phyloP scores from a whole-genome alignment of 2,113 vertebrate species.

The Notechis scutatus region DNA sequence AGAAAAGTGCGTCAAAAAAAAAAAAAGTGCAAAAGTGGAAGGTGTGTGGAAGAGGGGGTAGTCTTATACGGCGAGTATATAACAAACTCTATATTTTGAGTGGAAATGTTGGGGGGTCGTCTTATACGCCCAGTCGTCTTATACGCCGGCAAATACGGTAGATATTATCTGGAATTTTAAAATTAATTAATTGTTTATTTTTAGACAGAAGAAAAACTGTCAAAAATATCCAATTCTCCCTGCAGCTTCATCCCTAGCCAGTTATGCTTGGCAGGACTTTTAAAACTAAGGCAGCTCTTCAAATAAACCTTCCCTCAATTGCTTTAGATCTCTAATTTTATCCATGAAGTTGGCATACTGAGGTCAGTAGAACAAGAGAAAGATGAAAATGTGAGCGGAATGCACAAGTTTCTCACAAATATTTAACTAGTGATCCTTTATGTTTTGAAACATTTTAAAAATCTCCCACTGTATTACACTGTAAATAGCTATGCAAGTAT shows the following conservation, averaged over 20 bases:
- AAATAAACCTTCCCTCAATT: not conserved
- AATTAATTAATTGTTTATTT: not conserved
- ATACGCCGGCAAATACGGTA: no score
- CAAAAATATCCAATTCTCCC: not conserved
- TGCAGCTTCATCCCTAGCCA: not conserved
- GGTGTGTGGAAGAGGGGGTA: no score
- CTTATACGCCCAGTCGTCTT: no score
- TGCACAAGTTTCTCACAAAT: not conserved
- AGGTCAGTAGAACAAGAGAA: not conserved
- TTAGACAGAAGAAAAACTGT: not conserved
- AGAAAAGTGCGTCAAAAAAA: no score
- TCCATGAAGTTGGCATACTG: not conserved
- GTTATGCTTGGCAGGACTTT: not conserved
- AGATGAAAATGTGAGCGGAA: not conserved
- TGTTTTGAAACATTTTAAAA: not conserved
- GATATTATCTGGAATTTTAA: not conserved
- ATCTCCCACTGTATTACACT: not conserved
- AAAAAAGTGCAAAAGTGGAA: no score
- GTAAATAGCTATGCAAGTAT: not conserved
- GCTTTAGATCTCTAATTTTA: not conserved
- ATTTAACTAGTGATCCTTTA: not conserved
- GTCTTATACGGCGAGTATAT: no score
- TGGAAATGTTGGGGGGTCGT: no score
- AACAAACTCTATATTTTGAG: no score
- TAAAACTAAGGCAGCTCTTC: not conserved